phyloP scores from a whole-genome alignment of 2,797 vertebrate genomes.

The Danio aesculapii region DNA sequence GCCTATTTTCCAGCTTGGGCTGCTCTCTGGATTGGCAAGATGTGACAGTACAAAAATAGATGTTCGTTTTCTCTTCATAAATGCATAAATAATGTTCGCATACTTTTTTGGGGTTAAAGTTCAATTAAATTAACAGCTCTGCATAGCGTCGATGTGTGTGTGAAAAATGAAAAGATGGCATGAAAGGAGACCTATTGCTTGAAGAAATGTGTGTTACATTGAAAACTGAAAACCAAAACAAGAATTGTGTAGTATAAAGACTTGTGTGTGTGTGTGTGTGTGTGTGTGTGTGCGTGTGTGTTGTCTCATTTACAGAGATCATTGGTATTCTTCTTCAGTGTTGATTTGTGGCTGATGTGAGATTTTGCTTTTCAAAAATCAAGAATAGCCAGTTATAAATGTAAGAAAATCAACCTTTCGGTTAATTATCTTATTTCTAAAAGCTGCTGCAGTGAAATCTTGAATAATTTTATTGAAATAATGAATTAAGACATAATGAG shows the following conservation, averaged over 20 bases:
- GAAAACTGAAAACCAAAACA: too few relatives aligned
- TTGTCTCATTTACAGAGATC: too few relatives aligned
- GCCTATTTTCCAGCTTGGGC: constrained; percentile 68
- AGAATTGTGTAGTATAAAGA: too few relatives aligned
- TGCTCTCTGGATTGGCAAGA: constrained; percentile 66
- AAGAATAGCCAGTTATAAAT: too few relatives aligned
- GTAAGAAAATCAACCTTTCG: too few relatives aligned
- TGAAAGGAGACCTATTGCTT: not conserved
- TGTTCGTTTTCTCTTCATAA: constrained; percentile 44
- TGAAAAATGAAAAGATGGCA: not conserved
- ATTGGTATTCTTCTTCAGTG: too few relatives aligned
- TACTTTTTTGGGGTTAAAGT: constrained; percentile 23
- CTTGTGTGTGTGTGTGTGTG: too few relatives aligned
- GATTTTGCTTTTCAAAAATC: too few relatives aligned
- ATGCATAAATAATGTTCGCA: constrained; percentile 42
- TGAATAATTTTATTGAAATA: not conserved
- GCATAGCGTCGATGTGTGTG: not conserved
- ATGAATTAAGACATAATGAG: not conserved
- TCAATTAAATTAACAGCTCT: constrained; percentile 23
- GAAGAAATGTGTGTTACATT: not conserved
- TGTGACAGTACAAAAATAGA: constrained; percentile 64
- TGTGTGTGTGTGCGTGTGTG: too few relatives aligned
- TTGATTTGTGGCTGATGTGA: too few relatives aligned
- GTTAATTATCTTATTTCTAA: not conserved
- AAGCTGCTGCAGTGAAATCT: not conserved